Percentiles rank a stretch among this genome's conserved stretches.
Conservation (phyloP, 2,888 invertebrate species). For the Trichopria drosophilae region DNA sequence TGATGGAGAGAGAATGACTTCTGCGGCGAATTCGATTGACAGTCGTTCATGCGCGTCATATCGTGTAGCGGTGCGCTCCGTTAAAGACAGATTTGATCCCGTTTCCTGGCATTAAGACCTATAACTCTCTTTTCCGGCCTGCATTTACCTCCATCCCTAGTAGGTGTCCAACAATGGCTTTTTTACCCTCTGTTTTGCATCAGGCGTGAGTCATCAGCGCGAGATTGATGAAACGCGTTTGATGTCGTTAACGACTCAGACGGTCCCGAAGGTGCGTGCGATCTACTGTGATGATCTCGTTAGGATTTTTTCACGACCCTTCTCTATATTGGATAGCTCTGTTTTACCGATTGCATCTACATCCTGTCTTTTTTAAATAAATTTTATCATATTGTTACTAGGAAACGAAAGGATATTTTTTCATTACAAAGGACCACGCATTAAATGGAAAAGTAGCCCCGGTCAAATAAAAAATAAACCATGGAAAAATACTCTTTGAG, state of each 20-base stretch:
- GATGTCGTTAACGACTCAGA: constrained; percentile 55
- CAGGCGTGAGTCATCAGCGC: constrained; percentile 51
- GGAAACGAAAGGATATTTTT: too few species aligned
- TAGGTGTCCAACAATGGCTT: constrained; percentile 7
- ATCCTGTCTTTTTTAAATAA: too few species aligned
- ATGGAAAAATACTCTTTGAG: too few species aligned
- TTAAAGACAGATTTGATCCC: constrained; percentile 46
- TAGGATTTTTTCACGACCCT: constrained; percentile 42
- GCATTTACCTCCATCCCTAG: constrained; percentile 18
- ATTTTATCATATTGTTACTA: too few species aligned
- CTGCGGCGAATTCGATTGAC: constrained; percentile 48
- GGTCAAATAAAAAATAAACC: too few species aligned
- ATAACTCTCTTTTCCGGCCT: too few species aligned
- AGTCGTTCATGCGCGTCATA: constrained; percentile 46
- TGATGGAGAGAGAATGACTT: too few species aligned
- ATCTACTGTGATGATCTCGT: constrained; percentile 52
- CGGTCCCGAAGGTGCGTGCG: constrained; percentile 43
- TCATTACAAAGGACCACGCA: too few species aligned
- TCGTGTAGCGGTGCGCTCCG: constrained; percentile 39
- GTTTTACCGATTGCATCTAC: too few species aligned
- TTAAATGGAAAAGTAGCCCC: too few species aligned
- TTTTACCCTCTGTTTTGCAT: constrained; percentile 25
- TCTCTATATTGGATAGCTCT: too few species aligned
- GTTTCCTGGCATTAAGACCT: too few species aligned
- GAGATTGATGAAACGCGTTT: constrained; percentile 57